phyloP scores from a whole-genome alignment of 2,797 vertebrate species.

The Echeneis naucrates region DNA sequence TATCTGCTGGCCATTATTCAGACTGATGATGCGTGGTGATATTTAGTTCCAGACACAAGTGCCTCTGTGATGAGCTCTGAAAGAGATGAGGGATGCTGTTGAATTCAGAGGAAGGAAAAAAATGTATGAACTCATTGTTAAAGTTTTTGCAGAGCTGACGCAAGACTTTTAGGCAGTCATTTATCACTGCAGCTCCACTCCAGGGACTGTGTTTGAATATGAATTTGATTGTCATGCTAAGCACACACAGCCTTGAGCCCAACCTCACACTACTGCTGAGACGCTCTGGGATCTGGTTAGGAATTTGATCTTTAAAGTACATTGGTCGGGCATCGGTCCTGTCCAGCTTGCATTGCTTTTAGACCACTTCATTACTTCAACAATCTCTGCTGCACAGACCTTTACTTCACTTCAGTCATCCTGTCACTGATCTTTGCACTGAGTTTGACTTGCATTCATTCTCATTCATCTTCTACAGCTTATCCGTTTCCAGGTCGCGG shows the following conservation, averaged over 20 bases:
- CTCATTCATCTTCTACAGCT: no score
- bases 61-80: slow-evolving; percentile 62
- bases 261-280: slow-evolving; percentile 8
- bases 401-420: slow-evolving; percentile 12
- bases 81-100: slow-evolving; percentile 46
- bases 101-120: slow-evolving; percentile 40
- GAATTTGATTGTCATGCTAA: slow-evolving; percentile 66
- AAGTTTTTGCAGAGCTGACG: slow-evolving; percentile 56
- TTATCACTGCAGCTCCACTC: slow-evolving; percentile 23
- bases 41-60: slow-evolving; percentile 67
- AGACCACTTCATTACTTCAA: background rate
- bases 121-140: slow-evolving; percentile 54
- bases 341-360: slow-evolving; percentile 15
- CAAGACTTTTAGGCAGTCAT: slow-evolving; percentile 55
- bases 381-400: slow-evolving; percentile 14
- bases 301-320: slow-evolving; percentile 67
- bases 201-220: slow-evolving; percentile 45
- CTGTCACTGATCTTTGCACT: background rate
- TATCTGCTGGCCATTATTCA: slow-evolving; percentile 54
- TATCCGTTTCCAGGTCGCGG: no score
- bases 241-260: slow-evolving; percentile 40
- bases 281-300: slow-evolving; percentile 29
- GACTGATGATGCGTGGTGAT: slow-evolving; percentile 64
- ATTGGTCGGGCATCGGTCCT: slow-evolving; percentile 27
- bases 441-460: slow-evolving; percentile 25